A percentile compares a stretch with the other conserved stretches of the same genome.
phyloP scores from a whole-genome alignment of 2,888 invertebrate genomes.

The Melinaea menophilus region DNA sequence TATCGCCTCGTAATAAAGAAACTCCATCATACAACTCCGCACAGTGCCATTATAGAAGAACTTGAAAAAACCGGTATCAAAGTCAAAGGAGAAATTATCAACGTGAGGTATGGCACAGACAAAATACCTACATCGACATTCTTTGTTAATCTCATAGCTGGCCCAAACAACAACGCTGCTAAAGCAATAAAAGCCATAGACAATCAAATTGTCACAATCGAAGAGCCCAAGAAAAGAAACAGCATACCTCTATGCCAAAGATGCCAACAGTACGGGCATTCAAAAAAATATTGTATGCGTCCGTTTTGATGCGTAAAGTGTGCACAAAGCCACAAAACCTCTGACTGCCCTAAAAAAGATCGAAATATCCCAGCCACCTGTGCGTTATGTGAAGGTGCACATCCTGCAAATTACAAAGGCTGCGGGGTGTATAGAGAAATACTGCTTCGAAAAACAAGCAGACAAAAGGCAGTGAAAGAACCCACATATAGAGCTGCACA shows the following conservation, averaged over 20 bases:
- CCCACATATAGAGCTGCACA: too few relatives aligned
- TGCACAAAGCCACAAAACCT: conserved; percentile 30
- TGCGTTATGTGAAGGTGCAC: too few relatives aligned
- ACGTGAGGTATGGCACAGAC: neutral
- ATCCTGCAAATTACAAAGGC: too few relatives aligned
- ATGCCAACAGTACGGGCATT: too few relatives aligned
- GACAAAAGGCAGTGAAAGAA: too few relatives aligned
- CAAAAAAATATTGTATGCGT: conserved; percentile 30
- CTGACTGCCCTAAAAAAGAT: conserved; percentile 30
- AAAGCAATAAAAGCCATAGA: conserved; percentile 27
- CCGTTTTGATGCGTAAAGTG: conserved; percentile 35
- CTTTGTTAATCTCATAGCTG: conserved; percentile 3
- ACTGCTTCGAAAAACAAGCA: too few relatives aligned
- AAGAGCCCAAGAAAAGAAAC: conserved; percentile 6
- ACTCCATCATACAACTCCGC: conserved; percentile 15
- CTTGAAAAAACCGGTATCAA: neutral
- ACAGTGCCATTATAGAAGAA: conserved; percentile 14
- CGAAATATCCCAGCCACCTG: conserved; percentile 11
- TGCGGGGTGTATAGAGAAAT: too few relatives aligned
- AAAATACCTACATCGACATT: neutral
- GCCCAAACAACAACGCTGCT: conserved; percentile 13
- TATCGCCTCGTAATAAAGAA: conserved; percentile 31
- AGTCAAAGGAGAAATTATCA: conserved; percentile 6
- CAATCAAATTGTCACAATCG: conserved; percentile 24
- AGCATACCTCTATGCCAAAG: too few relatives aligned